These are phyloP conservation scores for Barbus barbus DNA, from an alignment of 2,113 vertebrate genomes.

Conservation along the genomic window DNA sequence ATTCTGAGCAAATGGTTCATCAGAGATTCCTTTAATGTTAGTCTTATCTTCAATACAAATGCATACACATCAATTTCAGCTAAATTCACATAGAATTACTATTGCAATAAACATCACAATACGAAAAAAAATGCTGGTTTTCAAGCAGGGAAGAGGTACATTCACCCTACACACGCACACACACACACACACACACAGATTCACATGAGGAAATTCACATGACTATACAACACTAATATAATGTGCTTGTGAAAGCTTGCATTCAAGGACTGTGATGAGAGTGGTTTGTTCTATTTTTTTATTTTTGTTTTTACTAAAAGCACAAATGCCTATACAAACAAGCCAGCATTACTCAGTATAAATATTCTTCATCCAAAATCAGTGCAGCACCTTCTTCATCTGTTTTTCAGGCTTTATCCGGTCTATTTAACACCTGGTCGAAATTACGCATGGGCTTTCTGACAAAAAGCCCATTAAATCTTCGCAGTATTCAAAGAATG, in stretches of 20 bases:
- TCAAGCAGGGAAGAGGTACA: constrained; percentile 59
- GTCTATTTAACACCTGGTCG: constrained; percentile 58
- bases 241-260: constrained; percentile 64
- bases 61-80: constrained; percentile 73
- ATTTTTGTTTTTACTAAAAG: constrained; percentile 19
- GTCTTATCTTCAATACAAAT: constrained; percentile 73
- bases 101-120: constrained; percentile 73
- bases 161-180: constrained; percentile 31
- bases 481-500: constrained; percentile 52
- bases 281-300: constrained; percentile 32
- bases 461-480: constrained; percentile 66
- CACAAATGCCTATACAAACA: constrained; percentile 69
- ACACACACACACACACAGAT: constrained; percentile 11
- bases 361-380: constrained; percentile 81
- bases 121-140: constrained; percentile 66
- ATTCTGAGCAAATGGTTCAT: constrained; percentile 45
- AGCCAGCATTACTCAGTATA: constrained; percentile 76
- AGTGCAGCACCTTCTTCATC: constrained; percentile 71
- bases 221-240: constrained; percentile 66
- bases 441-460: constrained; percentile 59
- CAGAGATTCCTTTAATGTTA: constrained; percentile 75
- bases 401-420: constrained; percentile 65
- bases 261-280: constrained; percentile 46
- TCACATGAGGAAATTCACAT: constrained; percentile 45
- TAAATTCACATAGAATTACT: constrained; percentile 74